Evolutionary conservation across 2,888 invertebrate species (phyloP).

Genomic region (Spodoptera picta): DNA sequence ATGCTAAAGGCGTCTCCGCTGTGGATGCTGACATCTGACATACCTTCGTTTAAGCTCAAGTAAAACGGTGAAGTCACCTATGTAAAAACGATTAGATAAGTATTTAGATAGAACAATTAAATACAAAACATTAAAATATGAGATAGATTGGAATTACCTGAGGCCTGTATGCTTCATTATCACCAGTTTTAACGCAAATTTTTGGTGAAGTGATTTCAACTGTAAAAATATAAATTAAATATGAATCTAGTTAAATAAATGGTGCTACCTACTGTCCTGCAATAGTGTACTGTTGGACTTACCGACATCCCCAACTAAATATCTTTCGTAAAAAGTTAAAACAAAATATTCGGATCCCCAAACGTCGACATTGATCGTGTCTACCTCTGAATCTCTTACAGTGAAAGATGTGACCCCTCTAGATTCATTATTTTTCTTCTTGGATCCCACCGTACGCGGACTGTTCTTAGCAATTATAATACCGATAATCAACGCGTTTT

Average conservation of each 20-base stretch:
- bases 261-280: no score
- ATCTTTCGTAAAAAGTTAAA: conserved; percentile 89
- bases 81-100: background rate
- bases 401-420: conserved; percentile 94
- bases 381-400: conserved; percentile 91
- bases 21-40: conserved; percentile 89
- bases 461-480: conserved; percentile 91
- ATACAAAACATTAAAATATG: background rate
- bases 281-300: conserved; percentile 40
- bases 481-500: conserved; percentile 85
- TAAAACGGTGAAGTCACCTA: conserved; percentile 90
- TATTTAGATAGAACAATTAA: no score
- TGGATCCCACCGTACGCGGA: conserved; percentile 85
- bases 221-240: conserved; percentile 64
- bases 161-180: conserved; percentile 90
- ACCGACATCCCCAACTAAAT: conserved; percentile 92
- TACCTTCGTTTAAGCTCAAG: conserved; percentile 90
- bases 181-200: conserved; percentile 87
- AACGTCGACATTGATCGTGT: conserved; percentile 92
- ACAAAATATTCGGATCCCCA: conserved; percentile 92
- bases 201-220: conserved; percentile 92
- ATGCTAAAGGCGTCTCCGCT: conserved; percentile 82
- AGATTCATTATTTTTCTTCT: conserved; percentile 85
- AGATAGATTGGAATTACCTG: conserved; percentile 72
- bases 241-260: no score